Evolutionary conservation across 2,888 invertebrate genomes (phyloP).

Genomic region (Ophonus ardosiacus): DNA sequence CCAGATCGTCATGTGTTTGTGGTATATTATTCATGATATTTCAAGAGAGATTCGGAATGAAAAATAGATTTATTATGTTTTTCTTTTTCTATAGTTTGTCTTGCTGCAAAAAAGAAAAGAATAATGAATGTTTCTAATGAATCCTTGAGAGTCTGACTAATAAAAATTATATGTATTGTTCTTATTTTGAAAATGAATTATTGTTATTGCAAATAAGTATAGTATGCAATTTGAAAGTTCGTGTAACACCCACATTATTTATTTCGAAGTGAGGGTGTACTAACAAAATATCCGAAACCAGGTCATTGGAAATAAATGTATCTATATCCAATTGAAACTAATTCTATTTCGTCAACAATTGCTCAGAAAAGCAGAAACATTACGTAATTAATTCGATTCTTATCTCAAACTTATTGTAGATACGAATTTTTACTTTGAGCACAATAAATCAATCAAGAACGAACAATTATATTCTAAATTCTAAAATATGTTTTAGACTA

Average conservation of each 20-base stretch:
- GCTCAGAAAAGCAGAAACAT: slow-evolving; percentile 18
- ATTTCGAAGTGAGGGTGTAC: not conserved
- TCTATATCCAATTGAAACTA: not conserved
- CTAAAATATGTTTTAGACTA: no score
- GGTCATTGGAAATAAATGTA: slow-evolving; percentile 4
- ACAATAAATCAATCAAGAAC: no score
- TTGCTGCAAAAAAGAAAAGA: not conserved
- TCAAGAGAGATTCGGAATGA: slow-evolving; percentile 20
- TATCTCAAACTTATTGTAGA: not conserved
- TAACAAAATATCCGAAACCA: not conserved
- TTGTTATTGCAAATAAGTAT: not conserved
- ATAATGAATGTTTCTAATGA: no score
- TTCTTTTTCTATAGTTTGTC: not conserved
- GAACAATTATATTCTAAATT: no score
- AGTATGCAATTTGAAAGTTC: not conserved
- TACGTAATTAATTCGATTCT: slow-evolving; percentile 26
- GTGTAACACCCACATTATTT: not conserved
- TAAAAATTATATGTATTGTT: not conserved
- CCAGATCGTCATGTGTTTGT: slow-evolving; percentile 25
- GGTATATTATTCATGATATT: slow-evolving; percentile 48
- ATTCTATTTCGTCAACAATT: slow-evolving; percentile 16
- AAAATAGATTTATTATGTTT: slow-evolving; percentile 14
- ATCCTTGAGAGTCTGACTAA: not conserved
- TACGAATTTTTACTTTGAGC: slow-evolving; percentile 11
- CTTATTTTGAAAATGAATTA: not conserved